A percentile compares a stretch with the other conserved stretches of the same genome.
Evolutionary conservation across 2,797 vertebrate species (phyloP).

Genomic region (Rhadinocentrus ornatus): DNA sequence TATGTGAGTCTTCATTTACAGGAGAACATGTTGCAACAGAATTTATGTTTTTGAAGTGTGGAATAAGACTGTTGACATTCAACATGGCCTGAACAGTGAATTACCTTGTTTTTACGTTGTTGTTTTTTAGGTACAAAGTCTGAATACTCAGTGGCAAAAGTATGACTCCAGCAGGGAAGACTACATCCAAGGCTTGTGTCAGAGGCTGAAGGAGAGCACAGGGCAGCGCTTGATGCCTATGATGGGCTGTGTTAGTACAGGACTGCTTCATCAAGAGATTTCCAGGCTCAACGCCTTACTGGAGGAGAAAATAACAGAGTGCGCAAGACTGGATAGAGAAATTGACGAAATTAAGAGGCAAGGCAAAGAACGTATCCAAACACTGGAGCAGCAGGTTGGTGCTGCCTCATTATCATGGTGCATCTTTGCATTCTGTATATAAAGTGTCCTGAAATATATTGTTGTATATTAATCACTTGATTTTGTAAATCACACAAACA

Average conservation of each 20-base stretch:
- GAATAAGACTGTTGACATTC: background rate
- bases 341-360: conserved; percentile 68
- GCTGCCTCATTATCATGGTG: background rate
- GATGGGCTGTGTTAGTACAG: conserved; percentile 48
- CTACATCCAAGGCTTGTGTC: conserved; percentile 87
- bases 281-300: conserved; percentile 87
- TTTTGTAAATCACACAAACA: background rate
- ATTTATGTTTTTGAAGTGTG: background rate
- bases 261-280: conserved; percentile 89
- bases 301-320: conserved; percentile 86
- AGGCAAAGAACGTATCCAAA: conserved; percentile 85
- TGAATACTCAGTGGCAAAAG: conserved; percentile 95
- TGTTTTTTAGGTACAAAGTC: conserved; percentile 86
- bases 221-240: conserved; percentile 46
- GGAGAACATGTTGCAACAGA: background rate
- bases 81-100: background rate
- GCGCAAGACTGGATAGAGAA: conserved; percentile 73
- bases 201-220: conserved; percentile 82
- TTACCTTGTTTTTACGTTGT: background rate
- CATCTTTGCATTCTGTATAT: background rate
- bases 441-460: background rate
- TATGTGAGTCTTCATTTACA: conserved; percentile 84
- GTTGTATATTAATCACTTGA: background rate
- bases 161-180: conserved; percentile 92
- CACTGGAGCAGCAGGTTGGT: conserved; percentile 94